Conservation (phyloP, 2,888 invertebrate species). For the Eupithecia abbreviata region DNA sequence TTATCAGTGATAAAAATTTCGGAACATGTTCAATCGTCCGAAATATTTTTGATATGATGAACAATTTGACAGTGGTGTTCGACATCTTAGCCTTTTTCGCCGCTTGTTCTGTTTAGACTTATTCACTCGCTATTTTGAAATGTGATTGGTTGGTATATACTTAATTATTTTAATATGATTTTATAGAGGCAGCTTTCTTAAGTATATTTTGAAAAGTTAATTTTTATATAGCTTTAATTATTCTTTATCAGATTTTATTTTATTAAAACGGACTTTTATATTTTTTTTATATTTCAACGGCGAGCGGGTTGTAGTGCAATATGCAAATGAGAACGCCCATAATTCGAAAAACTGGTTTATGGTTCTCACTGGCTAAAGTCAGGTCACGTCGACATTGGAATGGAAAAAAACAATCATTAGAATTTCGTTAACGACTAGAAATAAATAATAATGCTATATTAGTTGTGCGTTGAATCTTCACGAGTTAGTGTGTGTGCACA, state of each 20-base stretch:
- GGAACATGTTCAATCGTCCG: not conserved
- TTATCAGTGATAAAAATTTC: not conserved
- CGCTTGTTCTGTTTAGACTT: not conserved
- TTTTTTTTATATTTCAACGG: not conserved
- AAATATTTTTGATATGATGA: not conserved
- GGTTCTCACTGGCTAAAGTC: not conserved
- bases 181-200: constrained; percentile 4
- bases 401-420: constrained; percentile 3
- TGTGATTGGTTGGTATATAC: not conserved
- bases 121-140: not conserved
- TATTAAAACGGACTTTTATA: not conserved
- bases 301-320: not conserved
- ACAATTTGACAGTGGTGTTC: not conserved
- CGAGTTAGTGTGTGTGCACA: not conserved
- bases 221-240: not conserved
- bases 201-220: not conserved
- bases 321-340: not conserved
- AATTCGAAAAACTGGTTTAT: constrained; percentile 3
- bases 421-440: not conserved
- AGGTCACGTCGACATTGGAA: not conserved
- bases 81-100: not conserved
- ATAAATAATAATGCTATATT: not conserved
- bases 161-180: not conserved
- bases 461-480: not conserved
- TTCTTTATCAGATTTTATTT: not conserved